Evolutionary conservation across 2,797 vertebrate species (phyloP).

Genomic region (Anolis apletophallus): DNA sequence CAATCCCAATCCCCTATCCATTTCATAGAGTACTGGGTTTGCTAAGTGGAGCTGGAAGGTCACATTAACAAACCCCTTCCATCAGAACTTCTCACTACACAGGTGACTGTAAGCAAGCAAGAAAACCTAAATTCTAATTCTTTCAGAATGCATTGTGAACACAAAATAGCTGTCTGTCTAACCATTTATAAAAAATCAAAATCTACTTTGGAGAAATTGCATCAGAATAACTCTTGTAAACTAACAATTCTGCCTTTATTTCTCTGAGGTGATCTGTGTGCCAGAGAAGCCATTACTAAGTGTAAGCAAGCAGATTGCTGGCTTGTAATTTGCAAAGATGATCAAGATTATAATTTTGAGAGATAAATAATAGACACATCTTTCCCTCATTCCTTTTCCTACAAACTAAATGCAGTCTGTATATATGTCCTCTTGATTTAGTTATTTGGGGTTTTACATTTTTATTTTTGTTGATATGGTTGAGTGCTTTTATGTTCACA

Average conservation of each 20-base stretch:
- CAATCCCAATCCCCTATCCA: neutral
- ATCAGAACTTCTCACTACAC: neutral
- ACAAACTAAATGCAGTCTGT: neutral
- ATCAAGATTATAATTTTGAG: neutral
- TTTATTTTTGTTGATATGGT: neutral
- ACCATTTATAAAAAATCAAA: neutral
- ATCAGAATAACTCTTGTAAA: neutral
- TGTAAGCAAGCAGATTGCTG: neutral
- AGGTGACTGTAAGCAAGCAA: neutral
- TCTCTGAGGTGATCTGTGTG: neutral
- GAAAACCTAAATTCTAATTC: neutral
- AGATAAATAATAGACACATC: neutral
- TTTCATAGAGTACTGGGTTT: neutral
- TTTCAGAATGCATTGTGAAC: neutral
- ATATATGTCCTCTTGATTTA: neutral
- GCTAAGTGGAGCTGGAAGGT: too few species aligned
- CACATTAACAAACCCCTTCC: neutral
- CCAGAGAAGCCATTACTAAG: neutral
- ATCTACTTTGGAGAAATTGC: neutral
- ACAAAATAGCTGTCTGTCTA: neutral
- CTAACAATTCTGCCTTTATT: neutral
- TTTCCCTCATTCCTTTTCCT: neutral
- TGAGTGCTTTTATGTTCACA: neutral
- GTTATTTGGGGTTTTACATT: neutral
- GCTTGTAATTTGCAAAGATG: neutral